Evolutionary conservation across 2,888 invertebrate genomes (phyloP).

Genomic region (Himalopsyche anomala): DNA sequence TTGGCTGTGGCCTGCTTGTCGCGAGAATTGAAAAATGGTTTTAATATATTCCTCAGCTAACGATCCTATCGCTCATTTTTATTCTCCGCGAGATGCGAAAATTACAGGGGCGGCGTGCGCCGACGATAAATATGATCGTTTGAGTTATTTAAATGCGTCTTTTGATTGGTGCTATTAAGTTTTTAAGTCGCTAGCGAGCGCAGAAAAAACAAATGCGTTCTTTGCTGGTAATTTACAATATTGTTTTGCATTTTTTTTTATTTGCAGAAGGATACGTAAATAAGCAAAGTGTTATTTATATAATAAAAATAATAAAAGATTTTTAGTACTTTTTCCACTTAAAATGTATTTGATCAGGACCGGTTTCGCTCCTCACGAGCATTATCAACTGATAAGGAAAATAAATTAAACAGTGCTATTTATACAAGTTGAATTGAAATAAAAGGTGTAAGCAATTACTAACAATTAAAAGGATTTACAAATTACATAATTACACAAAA

Average conservation of each 20-base stretch:
- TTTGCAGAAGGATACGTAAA: neutral
- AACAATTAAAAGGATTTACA: too few species aligned
- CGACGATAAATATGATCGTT: conserved; percentile 12
- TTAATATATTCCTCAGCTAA: conserved; percentile 65
- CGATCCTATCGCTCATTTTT: conserved; percentile 65
- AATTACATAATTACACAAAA: too few species aligned
- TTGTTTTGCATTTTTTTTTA: neutral
- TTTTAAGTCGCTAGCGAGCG: conserved; percentile 13
- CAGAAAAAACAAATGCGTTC: neutral
- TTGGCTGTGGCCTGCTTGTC: conserved; percentile 53
- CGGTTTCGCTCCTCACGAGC: too few species aligned
- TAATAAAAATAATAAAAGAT: too few species aligned
- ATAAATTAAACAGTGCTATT: too few species aligned
- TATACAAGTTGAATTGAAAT: too few species aligned
- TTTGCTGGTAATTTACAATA: neutral
- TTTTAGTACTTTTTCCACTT: too few species aligned
- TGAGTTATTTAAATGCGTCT: conserved; percentile 26
- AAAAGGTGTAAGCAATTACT: too few species aligned
- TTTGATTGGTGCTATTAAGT: conserved; percentile 23
- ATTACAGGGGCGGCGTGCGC: conserved; percentile 45
- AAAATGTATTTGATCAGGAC: too few species aligned
- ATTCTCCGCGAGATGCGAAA: conserved; percentile 58
- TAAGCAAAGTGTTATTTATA: too few species aligned
- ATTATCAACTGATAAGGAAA: too few species aligned
- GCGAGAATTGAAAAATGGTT: conserved; percentile 65